Evolutionary conservation across 2,797 vertebrate species (phyloP), one percentile per base, ranked within the genome.

Genomic region (Malacoraja senta): DNA sequence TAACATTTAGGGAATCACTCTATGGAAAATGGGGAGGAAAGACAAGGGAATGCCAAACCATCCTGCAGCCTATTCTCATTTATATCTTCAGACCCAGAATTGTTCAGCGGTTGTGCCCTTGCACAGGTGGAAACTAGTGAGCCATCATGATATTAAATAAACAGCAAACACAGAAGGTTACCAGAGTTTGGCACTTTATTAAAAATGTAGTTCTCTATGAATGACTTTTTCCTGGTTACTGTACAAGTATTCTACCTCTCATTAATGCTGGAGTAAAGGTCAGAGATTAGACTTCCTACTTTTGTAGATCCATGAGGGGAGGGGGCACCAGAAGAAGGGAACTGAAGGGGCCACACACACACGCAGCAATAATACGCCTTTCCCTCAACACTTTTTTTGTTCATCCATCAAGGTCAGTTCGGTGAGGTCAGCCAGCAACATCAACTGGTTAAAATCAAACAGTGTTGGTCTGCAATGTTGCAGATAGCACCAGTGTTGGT

Each of bases 141-240:
- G 29, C 53, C 53, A 88, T 32, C 17, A 24, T 68, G 15, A 0
- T 15, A 76, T n/a, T 29, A 74, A 92, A 76, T 29, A 10, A 92
- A 92, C 10, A 53, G 71, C 71, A 72, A 58, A 91, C 35, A 12
- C 72, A 68, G n/a, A n/a, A 88, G 35, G 63, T 2, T 88, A 65
- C 61, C 29, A 68, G 24, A 74, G 68, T 74, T 91, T 91, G 12
- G 44, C 38, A 92, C 44, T 92, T 92, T 92, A 92, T 92, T 92
- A 74, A 53, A 92, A 76, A 76, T 58, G 17, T 91, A 72, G 44
- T 58, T 74, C 24, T 74, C 44, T 38, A 71, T 91, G 63, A 44
- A 19, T 26, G 68, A 8, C 32, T 24, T 71, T 72, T n/a, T 92
- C 44, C 72, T 38, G 26, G 24, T 53, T 74, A 53, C 71, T 76